phyloP scores from a whole-genome alignment of 2,888 invertebrate genomes.

The Chloromyia formosa region DNA sequence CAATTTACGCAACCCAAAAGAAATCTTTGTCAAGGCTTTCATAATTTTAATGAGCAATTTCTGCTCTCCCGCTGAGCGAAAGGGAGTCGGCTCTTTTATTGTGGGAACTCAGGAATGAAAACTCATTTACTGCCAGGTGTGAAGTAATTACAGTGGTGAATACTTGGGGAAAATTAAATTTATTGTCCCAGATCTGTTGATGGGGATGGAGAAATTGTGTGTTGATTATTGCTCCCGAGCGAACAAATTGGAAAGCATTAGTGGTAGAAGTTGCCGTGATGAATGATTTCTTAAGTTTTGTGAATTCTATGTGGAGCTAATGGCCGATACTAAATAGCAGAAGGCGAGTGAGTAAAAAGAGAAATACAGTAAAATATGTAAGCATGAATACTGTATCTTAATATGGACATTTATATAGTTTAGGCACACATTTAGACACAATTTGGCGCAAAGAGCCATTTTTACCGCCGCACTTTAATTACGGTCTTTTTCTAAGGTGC shows the following conservation, averaged over 20 bases:
- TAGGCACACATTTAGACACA: too few relatives aligned
- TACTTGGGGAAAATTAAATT: constrained; percentile 40
- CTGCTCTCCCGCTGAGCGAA: background rate
- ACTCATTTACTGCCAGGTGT: constrained; percentile 48
- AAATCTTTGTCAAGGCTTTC: constrained; percentile 17
- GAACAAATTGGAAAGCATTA: constrained; percentile 17
- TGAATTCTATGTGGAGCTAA: too few relatives aligned
- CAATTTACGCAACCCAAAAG: background rate
- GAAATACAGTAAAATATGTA: too few relatives aligned
- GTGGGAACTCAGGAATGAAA: constrained; percentile 26
- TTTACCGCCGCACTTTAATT: too few relatives aligned
- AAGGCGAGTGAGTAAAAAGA: too few relatives aligned
- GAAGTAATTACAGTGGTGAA: constrained; percentile 47
- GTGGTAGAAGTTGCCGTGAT: background rate
- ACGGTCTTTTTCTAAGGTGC: too few relatives aligned
- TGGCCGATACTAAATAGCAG: too few relatives aligned
- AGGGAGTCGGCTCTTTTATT: constrained; percentile 12
- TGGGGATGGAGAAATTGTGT: background rate
- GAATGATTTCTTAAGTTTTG: too few relatives aligned
- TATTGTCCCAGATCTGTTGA: constrained; percentile 16
- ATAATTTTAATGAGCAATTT: constrained; percentile 33
- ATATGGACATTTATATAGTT: too few relatives aligned
- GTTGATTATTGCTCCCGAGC: background rate
- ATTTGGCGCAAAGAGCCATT: too few relatives aligned
- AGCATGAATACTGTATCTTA: too few relatives aligned